phyloP scores from a whole-genome alignment of 1,140 invertebrate species.

The Drosophila burlai region DNA sequence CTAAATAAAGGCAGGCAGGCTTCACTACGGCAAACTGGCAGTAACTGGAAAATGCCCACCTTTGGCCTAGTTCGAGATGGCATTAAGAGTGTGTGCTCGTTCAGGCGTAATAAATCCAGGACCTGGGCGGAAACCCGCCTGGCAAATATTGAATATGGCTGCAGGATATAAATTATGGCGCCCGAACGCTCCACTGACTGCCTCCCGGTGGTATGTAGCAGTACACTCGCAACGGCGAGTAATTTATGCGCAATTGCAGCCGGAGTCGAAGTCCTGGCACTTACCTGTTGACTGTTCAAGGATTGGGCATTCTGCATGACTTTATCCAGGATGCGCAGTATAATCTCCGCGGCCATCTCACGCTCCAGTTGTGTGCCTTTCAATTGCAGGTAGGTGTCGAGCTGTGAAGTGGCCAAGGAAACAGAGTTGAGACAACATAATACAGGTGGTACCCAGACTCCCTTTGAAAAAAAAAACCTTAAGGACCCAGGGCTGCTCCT shows the following conservation, averaged over 20 bases:
- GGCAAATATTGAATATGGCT: slow-evolving; percentile 83
- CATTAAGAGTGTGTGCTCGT: slow-evolving; percentile 12
- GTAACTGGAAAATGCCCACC: slow-evolving; percentile 41
- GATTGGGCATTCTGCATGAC: slow-evolving; percentile 84
- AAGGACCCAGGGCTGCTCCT: slow-evolving; percentile 11
- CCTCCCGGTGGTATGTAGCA: slow-evolving; percentile 14
- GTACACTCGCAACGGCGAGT: slow-evolving; percentile 33
- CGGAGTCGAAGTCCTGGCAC: slow-evolving; percentile 19
- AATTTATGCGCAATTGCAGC: slow-evolving; percentile 72
- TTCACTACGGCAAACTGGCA: not conserved
- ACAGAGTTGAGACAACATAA: slow-evolving; percentile 43
- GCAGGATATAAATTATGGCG: slow-evolving; percentile 78
- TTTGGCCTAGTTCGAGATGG: slow-evolving; percentile 16
- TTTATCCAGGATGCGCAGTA: slow-evolving; percentile 84
- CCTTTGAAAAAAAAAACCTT: not conserved
- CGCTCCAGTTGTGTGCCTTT: slow-evolving; percentile 84
- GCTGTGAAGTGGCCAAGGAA: slow-evolving; percentile 73
- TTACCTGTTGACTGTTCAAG: slow-evolving; percentile 85
- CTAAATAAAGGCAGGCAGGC: slow-evolving; percentile 63
- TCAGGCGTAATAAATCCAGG: slow-evolving; percentile 59
- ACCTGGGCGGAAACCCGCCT: slow-evolving; percentile 42
- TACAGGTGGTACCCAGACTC: slow-evolving; percentile 19
- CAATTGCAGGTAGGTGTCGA: slow-evolving; percentile 84
- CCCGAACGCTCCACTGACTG: slow-evolving; percentile 53
- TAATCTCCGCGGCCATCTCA: slow-evolving; percentile 85